These are phyloP conservation scores for Chaetodon trifasciatus DNA, from an alignment of 2,797 vertebrate genomes.

Conservation along the genomic window DNA sequence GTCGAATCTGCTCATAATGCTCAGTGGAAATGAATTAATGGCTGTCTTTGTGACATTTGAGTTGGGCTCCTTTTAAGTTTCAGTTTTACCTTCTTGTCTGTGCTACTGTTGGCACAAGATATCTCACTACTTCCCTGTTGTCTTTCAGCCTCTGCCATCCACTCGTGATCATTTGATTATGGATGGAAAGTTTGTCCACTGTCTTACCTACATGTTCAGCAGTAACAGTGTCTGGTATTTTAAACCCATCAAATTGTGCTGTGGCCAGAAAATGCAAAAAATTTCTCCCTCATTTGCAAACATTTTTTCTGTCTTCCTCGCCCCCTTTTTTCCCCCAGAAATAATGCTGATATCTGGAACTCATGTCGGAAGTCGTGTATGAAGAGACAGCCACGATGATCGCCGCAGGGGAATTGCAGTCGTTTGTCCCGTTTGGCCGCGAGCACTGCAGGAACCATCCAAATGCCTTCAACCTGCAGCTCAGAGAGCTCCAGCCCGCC, in stretches of 20 bases:
- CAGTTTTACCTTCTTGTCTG: neutral
- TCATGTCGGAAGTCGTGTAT: constrained; percentile 99
- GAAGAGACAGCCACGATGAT: constrained; percentile 99
- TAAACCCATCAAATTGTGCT: neutral
- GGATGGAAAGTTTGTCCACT: neutral
- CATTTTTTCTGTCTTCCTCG: neutral
- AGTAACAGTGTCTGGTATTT: neutral
- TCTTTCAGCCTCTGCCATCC: too few relatives aligned
- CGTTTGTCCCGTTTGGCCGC: constrained; percentile 97
- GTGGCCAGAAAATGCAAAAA: neutral
- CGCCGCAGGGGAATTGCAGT: constrained; percentile 98
- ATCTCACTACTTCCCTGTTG: neutral
- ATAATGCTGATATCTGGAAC: constrained; percentile 99
- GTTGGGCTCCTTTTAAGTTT: neutral
- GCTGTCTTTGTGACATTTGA: neutral
- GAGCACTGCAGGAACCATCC: constrained; percentile 98
- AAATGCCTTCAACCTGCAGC: constrained; percentile 96
- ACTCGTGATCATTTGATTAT: neutral
- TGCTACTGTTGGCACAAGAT: neutral
- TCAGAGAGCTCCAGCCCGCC: constrained; percentile 96
- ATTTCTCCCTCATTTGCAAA: neutral
- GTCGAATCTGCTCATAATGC: neutral
- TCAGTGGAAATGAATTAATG: neutral
- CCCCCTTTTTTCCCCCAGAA: constrained; percentile 78
- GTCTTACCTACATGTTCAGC: neutral